Evolutionary conservation across 2,797 vertebrate species (phyloP), one percentile per base, ranked within the genome.

Genomic region (Alauda arvensis): DNA sequence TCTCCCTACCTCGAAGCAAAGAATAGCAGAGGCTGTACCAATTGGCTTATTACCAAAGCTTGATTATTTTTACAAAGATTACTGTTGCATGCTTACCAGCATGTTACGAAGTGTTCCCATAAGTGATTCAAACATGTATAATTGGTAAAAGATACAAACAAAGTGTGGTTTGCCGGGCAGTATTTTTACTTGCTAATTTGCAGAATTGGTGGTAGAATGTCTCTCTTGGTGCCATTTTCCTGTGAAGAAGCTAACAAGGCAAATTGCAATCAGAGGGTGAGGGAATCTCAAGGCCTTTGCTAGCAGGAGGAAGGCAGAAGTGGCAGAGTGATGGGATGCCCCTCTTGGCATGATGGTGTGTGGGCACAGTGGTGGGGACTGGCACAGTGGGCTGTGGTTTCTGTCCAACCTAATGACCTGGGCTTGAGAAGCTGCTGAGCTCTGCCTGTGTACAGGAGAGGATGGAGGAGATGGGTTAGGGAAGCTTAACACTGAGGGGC

Each of bases 101-200:
- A 26, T 34, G 43, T 77, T 91, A 45, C 61, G 61, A 91, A 87
- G 43, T 8, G 0, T 77, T 82, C 59, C 91, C 29, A 33, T 86
- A 89, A 92, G 79, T 81, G 33, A 89, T 92, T 95, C 51, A 93
- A 90, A 81, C 28, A 13, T 1, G 1, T 65, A 40, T 92, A 85
- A 87, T 67, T 95, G 86, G 77, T 85, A 83, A 90, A 94, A 89
- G 72, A 84, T 91, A 83, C 4, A 91, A 87, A 85, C 77, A 72
- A 79, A 89, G 39, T 43, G 12, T 20, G 33, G 53, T 67, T 87
- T 56, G 31, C 13, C 1, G 83, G 59, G 65, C 52, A 65, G 56
- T 68, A 25, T 77, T 91, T 91, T 89, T 84, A 46, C 80, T 92
- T 72, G 42, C 52, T 94, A 62, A 59, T 93, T 66, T 75, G 57